These are phyloP conservation scores for Cartodere bifasciata DNA, from an alignment of 2,888 invertebrate species.

Conservation along the genomic window DNA sequence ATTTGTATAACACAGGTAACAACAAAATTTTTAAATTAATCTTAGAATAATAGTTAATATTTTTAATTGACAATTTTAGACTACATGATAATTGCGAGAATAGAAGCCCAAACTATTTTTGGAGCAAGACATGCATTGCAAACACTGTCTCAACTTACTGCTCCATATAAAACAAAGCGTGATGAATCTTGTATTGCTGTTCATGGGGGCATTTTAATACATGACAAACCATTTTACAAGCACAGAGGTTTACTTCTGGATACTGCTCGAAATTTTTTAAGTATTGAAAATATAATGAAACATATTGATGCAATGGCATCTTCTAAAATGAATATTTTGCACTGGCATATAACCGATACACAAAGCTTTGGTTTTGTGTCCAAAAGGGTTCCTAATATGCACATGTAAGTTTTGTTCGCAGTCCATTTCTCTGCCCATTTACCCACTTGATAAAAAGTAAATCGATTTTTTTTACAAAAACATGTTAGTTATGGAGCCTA, in stretches of 20 bases:
- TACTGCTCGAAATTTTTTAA: slow-evolving; percentile 77
- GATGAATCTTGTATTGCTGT: slow-evolving; percentile 44
- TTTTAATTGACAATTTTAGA: too few species aligned
- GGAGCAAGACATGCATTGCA: slow-evolving; percentile 68
- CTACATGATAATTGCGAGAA: slow-evolving; percentile 42
- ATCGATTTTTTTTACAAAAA: too few species aligned
- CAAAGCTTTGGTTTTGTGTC: slow-evolving; percentile 85
- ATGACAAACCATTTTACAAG: slow-evolving; percentile 67
- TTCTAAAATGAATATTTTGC: slow-evolving; percentile 82
- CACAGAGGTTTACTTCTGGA: slow-evolving; percentile 85
- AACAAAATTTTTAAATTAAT: too few species aligned
- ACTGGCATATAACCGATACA: slow-evolving; percentile 86
- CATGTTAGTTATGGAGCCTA: slow-evolving; percentile 69
- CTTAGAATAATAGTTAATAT: too few species aligned
- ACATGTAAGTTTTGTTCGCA: slow-evolving; percentile 50
- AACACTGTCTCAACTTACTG: slow-evolving; percentile 58
- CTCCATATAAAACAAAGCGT: slow-evolving; percentile 23
- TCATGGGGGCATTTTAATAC: slow-evolving; percentile 48
- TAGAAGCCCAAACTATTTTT: slow-evolving; percentile 49
- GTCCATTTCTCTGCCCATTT: too few species aligned
- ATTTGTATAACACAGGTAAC: too few species aligned
- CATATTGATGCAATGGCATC: slow-evolving; percentile 78
- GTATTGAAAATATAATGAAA: slow-evolving; percentile 51
- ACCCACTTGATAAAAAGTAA: too few species aligned
- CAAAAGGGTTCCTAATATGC: slow-evolving; percentile 58